phyloP scores from a whole-genome alignment of 2,888 invertebrate species.

The Empis stercorea region DNA sequence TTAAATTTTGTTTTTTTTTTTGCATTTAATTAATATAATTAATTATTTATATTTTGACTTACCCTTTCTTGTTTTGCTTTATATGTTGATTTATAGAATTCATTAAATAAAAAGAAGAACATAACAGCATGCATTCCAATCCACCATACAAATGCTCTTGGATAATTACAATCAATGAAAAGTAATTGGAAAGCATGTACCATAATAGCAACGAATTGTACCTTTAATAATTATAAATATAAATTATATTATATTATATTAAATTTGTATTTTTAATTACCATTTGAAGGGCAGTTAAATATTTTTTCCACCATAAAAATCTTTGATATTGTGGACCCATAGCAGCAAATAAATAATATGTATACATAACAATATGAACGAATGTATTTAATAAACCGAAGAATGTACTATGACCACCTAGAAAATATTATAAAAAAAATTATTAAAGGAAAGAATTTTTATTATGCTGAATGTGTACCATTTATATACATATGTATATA shows the following conservation, averaged over 20 bases:
- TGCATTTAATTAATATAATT: no score
- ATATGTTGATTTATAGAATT: constrained; percentile 83
- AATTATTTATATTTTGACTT: constrained; percentile 15
- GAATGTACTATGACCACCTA: constrained; percentile 93
- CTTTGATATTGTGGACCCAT: constrained; percentile 75
- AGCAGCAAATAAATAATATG: constrained; percentile 83
- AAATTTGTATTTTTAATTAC: constrained; percentile 43
- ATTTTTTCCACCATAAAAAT: constrained; percentile 94
- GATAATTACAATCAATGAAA: constrained; percentile 85
- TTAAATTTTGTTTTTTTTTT: no score
- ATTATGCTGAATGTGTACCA: no score
- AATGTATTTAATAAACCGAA: constrained; percentile 90
- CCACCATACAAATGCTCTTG: constrained; percentile 89
- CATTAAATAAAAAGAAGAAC: constrained; percentile 90
- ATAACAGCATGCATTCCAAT: constrained; percentile 91
- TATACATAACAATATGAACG: constrained; percentile 95
- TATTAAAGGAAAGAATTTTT: no score
- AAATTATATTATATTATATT: background rate
- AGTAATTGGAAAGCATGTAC: constrained; percentile 85
- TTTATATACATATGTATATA: no score
- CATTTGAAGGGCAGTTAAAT: constrained; percentile 86
- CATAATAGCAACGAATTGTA: constrained; percentile 83
- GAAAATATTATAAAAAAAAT: background rate
- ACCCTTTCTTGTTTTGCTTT: constrained; percentile 30
- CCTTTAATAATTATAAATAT: constrained; percentile 38